Base-by-base conservation (phyloP, 2,888 invertebrate genomes). In the Cantharis rustica region DNA sequence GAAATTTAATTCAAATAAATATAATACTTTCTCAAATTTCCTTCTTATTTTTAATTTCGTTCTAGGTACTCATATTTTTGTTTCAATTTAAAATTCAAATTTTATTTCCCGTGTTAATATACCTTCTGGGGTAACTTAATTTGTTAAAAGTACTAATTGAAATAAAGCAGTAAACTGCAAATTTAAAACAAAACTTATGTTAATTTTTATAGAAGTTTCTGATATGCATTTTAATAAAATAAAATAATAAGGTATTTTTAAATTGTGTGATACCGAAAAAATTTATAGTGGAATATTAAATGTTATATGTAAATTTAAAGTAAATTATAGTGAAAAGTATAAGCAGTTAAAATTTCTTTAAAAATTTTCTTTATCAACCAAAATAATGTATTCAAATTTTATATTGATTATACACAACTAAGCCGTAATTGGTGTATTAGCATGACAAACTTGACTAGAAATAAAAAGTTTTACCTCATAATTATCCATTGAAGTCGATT, bases 391-490 rank as follows among this genome's bases (percentile, higher is more conserved):
- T 66, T 66, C 17, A 66, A 66, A 66, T 66, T 66, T 66, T 20
- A 20, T 66, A 66, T 66, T 66, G 64, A 66, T 66, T 66, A 66
- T 66, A 66, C 64, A 66, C 17, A 66, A 66, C 64, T 23, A 20
- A 66, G n/a, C 20, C 64, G 64, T 66, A 66, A 66, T 66, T 66
- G 64, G 17, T 66, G 23, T 66, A 66, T 66, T 66, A 66, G 20
- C 64, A 66, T 66, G 64, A 66, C 64, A 66, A 66, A 66, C 20
- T 66, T 66, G 17, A 23, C 64, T 66, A 66, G 23, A 66, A 66
- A 66, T 66, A 66, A 66, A 66, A 66, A 66, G 64, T 66, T 66
- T 66, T 66, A 66, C 64, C 23, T 66, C 64, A 15, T 66, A 66
- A 66, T 66, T 66, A 66, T 66, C 64, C 64, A 23, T 66, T 66